Percentiles rank a stretch among this genome's conserved stretches.
These are phyloP conservation scores for Symphodus melops DNA, from an alignment of 2,113 vertebrate species.

Conservation along the genomic window DNA sequence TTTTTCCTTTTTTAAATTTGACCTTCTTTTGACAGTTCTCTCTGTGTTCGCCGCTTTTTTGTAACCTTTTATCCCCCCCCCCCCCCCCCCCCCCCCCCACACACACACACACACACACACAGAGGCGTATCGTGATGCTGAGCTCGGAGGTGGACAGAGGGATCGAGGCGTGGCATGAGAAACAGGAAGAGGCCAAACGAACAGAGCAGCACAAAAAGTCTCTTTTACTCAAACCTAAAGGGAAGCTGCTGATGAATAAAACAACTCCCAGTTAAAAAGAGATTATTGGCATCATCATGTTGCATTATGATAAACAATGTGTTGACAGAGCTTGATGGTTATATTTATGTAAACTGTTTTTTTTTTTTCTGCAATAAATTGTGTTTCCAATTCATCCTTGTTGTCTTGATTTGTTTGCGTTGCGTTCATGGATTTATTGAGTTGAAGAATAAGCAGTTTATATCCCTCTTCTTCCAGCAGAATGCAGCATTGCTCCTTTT, in stretches of 20 bases:
- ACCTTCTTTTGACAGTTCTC: fast-evolving
- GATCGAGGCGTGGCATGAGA: conserved; percentile 79
- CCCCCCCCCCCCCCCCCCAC: neutral
- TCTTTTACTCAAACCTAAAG: conserved; percentile 87
- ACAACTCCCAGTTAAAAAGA: conserved; percentile 43
- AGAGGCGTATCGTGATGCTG: conserved; percentile 87
- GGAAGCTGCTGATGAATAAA: conserved; percentile 72
- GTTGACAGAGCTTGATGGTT: neutral
- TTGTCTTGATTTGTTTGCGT: neutral
- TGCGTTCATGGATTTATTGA: neutral
- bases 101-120: too few species aligned
- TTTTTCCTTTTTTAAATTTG: neutral
- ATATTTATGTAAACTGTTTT: conserved; percentile 23
- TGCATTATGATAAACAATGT: too few species aligned
- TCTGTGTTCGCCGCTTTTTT: neutral
- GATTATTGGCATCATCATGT: neutral
- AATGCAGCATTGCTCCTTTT: conserved; percentile 72
- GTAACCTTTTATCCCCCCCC: neutral
- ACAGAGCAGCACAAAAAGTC: conserved; percentile 74
- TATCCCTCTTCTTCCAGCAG: conserved; percentile 69
- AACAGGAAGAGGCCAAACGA: conserved; percentile 63
- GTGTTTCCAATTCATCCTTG: conserved; percentile 13
- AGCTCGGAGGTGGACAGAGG: conserved; percentile 86
- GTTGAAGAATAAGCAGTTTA: neutral
- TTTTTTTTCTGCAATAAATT: conserved; percentile 42